Conservation (phyloP, 2,113 vertebrate genomes). For the Callionymus lyra region DNA sequence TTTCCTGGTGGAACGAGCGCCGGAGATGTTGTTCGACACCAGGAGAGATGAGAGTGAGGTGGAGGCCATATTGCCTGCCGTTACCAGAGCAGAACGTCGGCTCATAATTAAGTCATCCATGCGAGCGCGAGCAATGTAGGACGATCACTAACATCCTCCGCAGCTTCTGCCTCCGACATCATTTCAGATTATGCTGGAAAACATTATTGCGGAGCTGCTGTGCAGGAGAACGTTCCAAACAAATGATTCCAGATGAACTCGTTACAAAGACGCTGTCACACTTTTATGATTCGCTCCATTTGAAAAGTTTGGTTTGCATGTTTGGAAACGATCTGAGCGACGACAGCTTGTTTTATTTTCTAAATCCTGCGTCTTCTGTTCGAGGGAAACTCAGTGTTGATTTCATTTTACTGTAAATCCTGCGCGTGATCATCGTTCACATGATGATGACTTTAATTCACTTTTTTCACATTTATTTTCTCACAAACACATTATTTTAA, state of each 20-base stretch:
- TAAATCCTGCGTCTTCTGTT: no score
- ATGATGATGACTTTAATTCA: no score
- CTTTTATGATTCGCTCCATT: slow-evolving; percentile 22
- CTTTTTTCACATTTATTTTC: no score
- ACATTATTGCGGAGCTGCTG: slow-evolving; percentile 60
- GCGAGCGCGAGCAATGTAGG: slow-evolving; percentile 67
- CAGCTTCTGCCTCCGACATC: slow-evolving; percentile 43
- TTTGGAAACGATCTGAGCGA: neutral
- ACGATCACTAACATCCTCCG: slow-evolving; percentile 61
- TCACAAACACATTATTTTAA: no score
- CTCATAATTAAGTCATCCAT: slow-evolving; percentile 73
- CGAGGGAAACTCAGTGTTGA: no score
- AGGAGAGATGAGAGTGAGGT: slow-evolving; percentile 63
- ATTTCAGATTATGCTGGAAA: slow-evolving; percentile 60
- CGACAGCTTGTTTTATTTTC: slow-evolving; percentile 6
- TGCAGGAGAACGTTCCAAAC: slow-evolving; percentile 43
- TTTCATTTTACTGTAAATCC: no score
- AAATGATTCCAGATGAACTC: slow-evolving; percentile 53
- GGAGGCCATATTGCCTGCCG: slow-evolving; percentile 61
- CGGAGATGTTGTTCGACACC: slow-evolving; percentile 42
- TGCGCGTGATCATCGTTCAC: neutral
- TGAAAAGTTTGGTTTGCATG: slow-evolving; percentile 30
- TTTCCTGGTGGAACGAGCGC: slow-evolving; percentile 58
- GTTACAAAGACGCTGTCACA: slow-evolving; percentile 29
- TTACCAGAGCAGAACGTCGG: slow-evolving; percentile 64